phyloP scores from a whole-genome alignment of 2,888 invertebrate species.

The Lymantria dispar region DNA sequence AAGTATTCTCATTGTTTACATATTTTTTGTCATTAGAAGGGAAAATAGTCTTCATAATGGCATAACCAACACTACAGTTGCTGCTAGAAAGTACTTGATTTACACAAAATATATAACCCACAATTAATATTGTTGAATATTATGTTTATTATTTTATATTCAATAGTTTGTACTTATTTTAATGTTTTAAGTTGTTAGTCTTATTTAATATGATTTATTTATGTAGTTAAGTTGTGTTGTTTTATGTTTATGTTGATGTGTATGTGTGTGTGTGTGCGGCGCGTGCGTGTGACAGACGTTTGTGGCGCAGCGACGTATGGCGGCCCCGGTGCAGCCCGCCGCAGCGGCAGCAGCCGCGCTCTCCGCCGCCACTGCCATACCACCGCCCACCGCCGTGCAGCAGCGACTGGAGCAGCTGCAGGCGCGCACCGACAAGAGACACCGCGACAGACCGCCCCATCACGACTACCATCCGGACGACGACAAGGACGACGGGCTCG shows the following conservation, averaged over 20 bases:
- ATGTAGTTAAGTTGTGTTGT: too few species aligned
- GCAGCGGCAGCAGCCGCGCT: constrained; percentile 76
- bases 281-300: constrained; percentile 55
- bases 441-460: constrained; percentile 50
- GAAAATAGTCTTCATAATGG: too few species aligned
- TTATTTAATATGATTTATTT: too few species aligned
- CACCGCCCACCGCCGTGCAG: constrained; percentile 74
- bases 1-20: too few species aligned
- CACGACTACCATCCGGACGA: constrained; percentile 55
- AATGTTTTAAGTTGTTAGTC: too few species aligned
- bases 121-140: too few species aligned
- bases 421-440: constrained; percentile 59
- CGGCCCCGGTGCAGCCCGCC: constrained; percentile 76
- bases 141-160: too few species aligned
- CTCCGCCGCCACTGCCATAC: constrained; percentile 76
- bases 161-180: too few species aligned
- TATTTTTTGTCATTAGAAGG: too few species aligned
- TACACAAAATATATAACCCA: too few species aligned
- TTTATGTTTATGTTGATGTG: constrained; percentile 5
- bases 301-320: constrained; percentile 74
- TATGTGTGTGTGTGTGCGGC: not conserved
- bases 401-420: constrained; percentile 74
- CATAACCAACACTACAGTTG: too few species aligned
- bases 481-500: constrained; percentile 58
- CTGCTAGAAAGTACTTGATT: too few species aligned